phyloP scores from a whole-genome alignment of 2,888 invertebrate species.

The Agrenia bidenticulata region DNA sequence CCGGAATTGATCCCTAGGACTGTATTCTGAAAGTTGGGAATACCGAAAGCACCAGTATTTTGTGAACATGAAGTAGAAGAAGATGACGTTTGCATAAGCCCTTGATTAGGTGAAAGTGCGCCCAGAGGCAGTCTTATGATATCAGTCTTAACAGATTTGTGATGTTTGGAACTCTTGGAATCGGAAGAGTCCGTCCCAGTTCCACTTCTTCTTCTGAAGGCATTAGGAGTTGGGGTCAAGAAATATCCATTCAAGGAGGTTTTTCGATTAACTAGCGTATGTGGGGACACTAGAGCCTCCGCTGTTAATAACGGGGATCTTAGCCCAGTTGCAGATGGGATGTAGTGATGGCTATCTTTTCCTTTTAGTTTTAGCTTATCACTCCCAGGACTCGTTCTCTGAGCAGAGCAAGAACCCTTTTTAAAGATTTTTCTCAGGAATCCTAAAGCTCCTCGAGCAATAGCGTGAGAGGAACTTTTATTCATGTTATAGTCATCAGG shows the following conservation, averaged over 20 bases:
- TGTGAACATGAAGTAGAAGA: constrained; percentile 37
- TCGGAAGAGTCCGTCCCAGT: constrained; percentile 34
- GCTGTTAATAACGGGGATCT: constrained; percentile 29
- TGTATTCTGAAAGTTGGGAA: constrained; percentile 5
- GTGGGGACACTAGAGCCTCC: constrained; percentile 28
- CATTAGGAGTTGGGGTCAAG: constrained; percentile 52
- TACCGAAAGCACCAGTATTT: constrained; percentile 4
- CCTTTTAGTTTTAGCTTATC: constrained; percentile 29
- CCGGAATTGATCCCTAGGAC: constrained; percentile 7
- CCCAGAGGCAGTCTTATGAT: constrained; percentile 50
- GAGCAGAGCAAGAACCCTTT: constrained; percentile 44
- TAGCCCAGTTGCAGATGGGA: constrained; percentile 27
- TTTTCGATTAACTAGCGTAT: constrained; percentile 37
- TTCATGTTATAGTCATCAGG: constrained; percentile 15
- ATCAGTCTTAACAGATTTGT: constrained; percentile 51
- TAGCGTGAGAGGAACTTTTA: constrained; percentile 27
- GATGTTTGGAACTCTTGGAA: constrained; percentile 29
- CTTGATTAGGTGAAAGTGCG: constrained; percentile 30
- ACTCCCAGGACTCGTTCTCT: constrained; percentile 34
- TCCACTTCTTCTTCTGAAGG: constrained; percentile 47
- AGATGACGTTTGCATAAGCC: constrained; percentile 16
- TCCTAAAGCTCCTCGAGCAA: constrained; percentile 51
- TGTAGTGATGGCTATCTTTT: constrained; percentile 33
- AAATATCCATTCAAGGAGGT: constrained; percentile 45
- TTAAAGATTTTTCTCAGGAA: constrained; percentile 51